These are phyloP conservation scores for Xylocampa areola DNA, from an alignment of 2,888 invertebrate genomes.

Conservation along the genomic window DNA sequence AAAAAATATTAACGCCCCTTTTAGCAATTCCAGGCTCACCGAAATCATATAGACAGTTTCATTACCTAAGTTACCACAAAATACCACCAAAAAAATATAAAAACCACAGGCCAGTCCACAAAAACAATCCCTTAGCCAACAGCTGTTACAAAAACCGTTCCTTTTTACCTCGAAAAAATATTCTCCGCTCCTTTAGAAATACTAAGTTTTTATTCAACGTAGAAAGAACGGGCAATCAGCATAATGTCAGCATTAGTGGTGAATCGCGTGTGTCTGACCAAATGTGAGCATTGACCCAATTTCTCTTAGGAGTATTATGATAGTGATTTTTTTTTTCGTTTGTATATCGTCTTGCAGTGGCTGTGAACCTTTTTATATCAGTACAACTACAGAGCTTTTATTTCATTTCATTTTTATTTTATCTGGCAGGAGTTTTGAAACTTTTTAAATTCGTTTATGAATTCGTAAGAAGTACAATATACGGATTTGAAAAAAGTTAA, in stretches of 20 bases:
- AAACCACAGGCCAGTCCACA: constrained; percentile 6
- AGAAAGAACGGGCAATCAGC: constrained; percentile 47
- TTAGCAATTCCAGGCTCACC: background rate
- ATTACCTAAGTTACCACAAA: background rate
- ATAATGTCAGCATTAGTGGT: constrained; percentile 57
- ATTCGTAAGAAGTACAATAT: no score
- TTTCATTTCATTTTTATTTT: no score
- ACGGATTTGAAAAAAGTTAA: no score
- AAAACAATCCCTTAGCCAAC: constrained; percentile 30
- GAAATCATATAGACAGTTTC: background rate
- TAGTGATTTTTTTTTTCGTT: constrained; percentile 45
- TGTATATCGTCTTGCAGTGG: constrained; percentile 28
- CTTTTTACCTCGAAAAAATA: constrained; percentile 39
- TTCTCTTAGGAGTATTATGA: constrained; percentile 44
- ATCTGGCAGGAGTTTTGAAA: no score
- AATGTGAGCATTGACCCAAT: constrained; percentile 55
- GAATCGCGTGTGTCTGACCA: constrained; percentile 57
- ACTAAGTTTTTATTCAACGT: constrained; percentile 54
- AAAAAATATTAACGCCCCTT: no score
- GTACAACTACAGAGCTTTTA: no score
- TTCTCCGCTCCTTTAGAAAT: constrained; percentile 47
- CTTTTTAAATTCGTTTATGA: no score
- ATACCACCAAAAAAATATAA: constrained; percentile 18
- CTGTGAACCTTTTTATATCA: constrained; percentile 15
- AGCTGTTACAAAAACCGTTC: constrained; percentile 39